A percentile compares a stretch with the other conserved stretches of the same genome.
Conservation (phyloP, 2,888 invertebrate genomes). For the Lycophotia porphyrea region DNA sequence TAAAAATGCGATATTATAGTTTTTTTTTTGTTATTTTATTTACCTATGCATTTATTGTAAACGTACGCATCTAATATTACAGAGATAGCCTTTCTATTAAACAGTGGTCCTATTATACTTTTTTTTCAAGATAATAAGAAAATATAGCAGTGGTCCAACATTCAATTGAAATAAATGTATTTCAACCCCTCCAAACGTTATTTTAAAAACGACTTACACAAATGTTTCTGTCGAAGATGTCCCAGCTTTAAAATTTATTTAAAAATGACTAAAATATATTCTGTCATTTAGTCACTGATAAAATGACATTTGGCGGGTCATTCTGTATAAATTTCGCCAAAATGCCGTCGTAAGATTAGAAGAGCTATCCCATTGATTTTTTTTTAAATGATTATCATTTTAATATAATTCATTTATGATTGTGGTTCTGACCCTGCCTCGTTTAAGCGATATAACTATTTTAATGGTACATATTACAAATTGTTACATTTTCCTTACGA, state of each 20-base stretch:
- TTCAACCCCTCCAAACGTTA: slow-evolving; percentile 44
- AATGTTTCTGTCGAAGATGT: slow-evolving; percentile 31
- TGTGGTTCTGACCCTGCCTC: slow-evolving; percentile 89
- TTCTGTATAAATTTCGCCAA: slow-evolving; percentile 59
- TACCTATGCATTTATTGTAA: slow-evolving; percentile 73
- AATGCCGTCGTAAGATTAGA: slow-evolving; percentile 72
- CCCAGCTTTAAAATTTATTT: slow-evolving; percentile 42
- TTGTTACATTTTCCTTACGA: slow-evolving; percentile 73
- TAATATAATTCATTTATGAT: slow-evolving; percentile 81
- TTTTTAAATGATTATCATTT: slow-evolving; percentile 76
- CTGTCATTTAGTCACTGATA: slow-evolving; percentile 37
- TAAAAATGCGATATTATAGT: slow-evolving; percentile 78
- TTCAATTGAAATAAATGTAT: slow-evolving; percentile 66
- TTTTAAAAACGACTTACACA: slow-evolving; percentile 57
- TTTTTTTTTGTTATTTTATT: slow-evolving; percentile 64
- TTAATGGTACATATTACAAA: slow-evolving; percentile 83
- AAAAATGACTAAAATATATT: slow-evolving; percentile 41
- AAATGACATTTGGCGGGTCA: slow-evolving; percentile 50
- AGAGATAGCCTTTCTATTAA: slow-evolving; percentile 86
- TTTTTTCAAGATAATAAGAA: slow-evolving; percentile 78
- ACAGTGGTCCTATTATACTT: slow-evolving; percentile 81
- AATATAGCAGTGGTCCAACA: slow-evolving; percentile 87
- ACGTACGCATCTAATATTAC: slow-evolving; percentile 78
- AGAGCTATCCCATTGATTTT: slow-evolving; percentile 82
- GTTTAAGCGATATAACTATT: slow-evolving; percentile 88